Base-by-base conservation (phyloP, 2,113 vertebrate genomes). In the Charadrius vociferus region DNA sequence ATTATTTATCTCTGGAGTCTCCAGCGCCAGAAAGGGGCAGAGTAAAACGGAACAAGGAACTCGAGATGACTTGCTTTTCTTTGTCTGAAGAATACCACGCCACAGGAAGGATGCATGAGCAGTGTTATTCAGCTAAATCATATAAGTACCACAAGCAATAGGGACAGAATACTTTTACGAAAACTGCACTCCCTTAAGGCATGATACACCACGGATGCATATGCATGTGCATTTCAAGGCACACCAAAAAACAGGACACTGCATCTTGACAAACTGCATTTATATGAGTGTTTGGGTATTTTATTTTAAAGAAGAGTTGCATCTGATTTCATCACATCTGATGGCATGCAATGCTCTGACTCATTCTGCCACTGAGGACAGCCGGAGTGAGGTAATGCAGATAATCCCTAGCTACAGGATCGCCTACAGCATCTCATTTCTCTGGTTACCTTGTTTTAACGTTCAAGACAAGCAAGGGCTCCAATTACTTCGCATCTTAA, bases 261-360 rank as follows among this genome's bases (percentile, higher is more conserved):
- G 39, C 87, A 93, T 66, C 77, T 32, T 86, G 75, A 88, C 16
- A 72, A 82, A 63, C 43, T 66, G 73, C 68, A 93, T 90, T 83
- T 67, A 22, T 63, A 53, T 89, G 36, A 61, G 74, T 86, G 84
- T 53, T 71, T 78, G 81, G 73, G 43, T 59, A 14, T 22, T 45
- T 16, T 5, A 37, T 26, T 58, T 58, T 58, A 22, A 41, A 85
- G 52, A 59, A 82, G 49, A 56, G 49, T 96, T 97, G 92, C 96
- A 93, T 93, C 73, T 96, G 14, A 9, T 97, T 96, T 96, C 96
- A 98, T 95, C 97, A 94, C 80, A 84, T 89, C 77, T 78, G 92
- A 94, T 58, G 90, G 87, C 34, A 75, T 55, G 95, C 87, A 93
- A 77, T 86, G 96, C 87, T 95, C 81, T 97, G 98, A 98, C 79